These are phyloP conservation scores for Genyomyrus donnyi DNA, from an alignment of 2,113 vertebrate genomes.

Conservation along the genomic window DNA sequence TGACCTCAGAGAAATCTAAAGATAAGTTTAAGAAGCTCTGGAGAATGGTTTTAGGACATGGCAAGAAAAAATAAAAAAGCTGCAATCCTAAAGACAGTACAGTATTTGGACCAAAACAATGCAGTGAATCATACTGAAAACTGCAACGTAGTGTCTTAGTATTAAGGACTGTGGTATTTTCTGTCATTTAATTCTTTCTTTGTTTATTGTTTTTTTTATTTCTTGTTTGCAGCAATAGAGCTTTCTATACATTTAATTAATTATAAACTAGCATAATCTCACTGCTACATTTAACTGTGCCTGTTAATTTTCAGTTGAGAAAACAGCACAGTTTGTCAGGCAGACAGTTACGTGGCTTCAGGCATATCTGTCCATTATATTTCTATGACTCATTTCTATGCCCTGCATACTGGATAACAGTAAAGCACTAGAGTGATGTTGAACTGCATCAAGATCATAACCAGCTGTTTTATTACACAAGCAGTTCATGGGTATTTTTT, in stretches of 20 bases:
- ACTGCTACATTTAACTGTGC: not conserved
- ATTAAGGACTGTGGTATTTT: not conserved
- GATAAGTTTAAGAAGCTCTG: slow-evolving; percentile 21
- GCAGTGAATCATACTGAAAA: not conserved
- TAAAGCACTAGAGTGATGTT: not conserved
- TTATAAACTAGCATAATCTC: not conserved
- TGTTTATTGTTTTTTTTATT: not conserved
- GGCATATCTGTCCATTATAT: not conserved
- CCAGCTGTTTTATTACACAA: not conserved
- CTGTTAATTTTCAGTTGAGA: not conserved
- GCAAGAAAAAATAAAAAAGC: not conserved
- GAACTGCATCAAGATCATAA: not conserved
- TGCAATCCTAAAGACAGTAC: not conserved
- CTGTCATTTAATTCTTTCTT: not conserved
- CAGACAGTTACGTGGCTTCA: not conserved
- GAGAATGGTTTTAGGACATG: slow-evolving; percentile 7
- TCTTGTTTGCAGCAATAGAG: not conserved
- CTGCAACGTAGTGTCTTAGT: not conserved
- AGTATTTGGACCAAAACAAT: not conserved
- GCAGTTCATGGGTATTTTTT: not conserved
- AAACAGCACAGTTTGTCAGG: not conserved
- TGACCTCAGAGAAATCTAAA: slow-evolving; percentile 40
- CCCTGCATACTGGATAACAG: not conserved
- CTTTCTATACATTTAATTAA: not conserved
- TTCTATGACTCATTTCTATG: not conserved